Evolutionary conservation across 2,113 vertebrate genomes (phyloP).

Genomic region (Cyphomyrus discorhynchus): DNA sequence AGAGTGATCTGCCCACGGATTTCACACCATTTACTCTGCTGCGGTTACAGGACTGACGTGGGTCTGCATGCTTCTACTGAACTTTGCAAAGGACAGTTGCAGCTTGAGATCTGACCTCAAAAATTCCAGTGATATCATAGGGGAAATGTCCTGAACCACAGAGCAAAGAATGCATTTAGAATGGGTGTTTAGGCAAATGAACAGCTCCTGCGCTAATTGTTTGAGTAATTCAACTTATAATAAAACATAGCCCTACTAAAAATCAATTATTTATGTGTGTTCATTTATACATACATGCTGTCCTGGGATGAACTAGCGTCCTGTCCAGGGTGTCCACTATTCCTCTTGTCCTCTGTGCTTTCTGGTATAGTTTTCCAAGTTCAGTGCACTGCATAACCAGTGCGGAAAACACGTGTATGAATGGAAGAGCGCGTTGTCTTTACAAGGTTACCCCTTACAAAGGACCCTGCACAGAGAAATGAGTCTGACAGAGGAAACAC

Average conservation of each 20-base stretch:
- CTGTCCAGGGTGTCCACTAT: not conserved
- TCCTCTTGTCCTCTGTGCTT: not conserved
- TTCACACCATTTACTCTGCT: not conserved
- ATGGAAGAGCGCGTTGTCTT: not conserved
- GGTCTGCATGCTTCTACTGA: not conserved
- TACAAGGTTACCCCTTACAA: not conserved
- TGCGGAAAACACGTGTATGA: not conserved
- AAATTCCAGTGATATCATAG: conserved; percentile 5
- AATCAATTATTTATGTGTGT: conserved; percentile 10
- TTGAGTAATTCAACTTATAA: not conserved
- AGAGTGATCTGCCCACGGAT: conserved; percentile 7
- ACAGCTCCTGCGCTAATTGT: not conserved
- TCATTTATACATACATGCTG: not conserved
- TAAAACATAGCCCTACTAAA: not conserved
- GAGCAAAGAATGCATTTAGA: not conserved
- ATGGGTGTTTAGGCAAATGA: not conserved
- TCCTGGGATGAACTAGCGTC: not conserved
- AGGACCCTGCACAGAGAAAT: not conserved
- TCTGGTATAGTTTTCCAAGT: not conserved
- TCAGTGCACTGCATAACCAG: not conserved
- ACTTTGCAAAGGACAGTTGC: conserved; percentile 1
- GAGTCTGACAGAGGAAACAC: not conserved
- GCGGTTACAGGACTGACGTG: not conserved
- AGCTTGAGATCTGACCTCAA: not conserved
- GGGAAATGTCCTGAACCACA: not conserved